Base-by-base conservation (phyloP, 1,140 invertebrate genomes). In the Drosophila leontia region DNA sequence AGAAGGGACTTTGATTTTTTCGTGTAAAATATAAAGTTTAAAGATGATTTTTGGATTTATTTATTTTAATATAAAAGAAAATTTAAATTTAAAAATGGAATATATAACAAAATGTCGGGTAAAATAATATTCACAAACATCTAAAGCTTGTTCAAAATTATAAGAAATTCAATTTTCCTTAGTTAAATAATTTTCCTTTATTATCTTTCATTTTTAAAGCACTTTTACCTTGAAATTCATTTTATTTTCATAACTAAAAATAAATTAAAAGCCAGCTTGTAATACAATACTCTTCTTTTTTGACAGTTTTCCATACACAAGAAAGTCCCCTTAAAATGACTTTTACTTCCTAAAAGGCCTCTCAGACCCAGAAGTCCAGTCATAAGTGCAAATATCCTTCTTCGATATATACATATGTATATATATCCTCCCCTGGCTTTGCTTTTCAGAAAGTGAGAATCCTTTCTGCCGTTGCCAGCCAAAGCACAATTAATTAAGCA, bases 401-500 rank as follows among this genome's bases (percentile, higher is more conserved):
- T 45, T 59, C 62, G 17, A 29, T 59, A 15, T 59, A 32, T 29
- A 17, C 8, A 42, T 42, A 42, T 42, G 19, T 44, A 44, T 26
- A 42, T 42, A 44, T 44, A 44, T 26, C 23, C 57, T n/a, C 26
- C 26, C 63, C 56, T n/a, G n/a, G n/a, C n/a, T 41, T 50, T 47
- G 35, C 19, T 32, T 32, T 59, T 45, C 51, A 7, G 3, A 19
- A 32, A 55, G 51, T 55, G 65, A 41, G 41, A 76, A 76, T 75
- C 78, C 78, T 65, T 75, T 44, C 60, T 64, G 59, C 39, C 53
- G 42, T 74, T 47, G 62, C 53, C 56, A 61, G 75, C 75, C 78
- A 79, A 79, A 86, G 82, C 85, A 80, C 83, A 80, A 82, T 87
- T 86, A 86, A 87, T 86, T 82, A 86, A 87, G 80, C 76, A 76